Percentiles rank a stretch among this genome's conserved stretches.
phyloP scores from a whole-genome alignment of 2,797 vertebrate genomes.

The Sebastiscus tertius region DNA sequence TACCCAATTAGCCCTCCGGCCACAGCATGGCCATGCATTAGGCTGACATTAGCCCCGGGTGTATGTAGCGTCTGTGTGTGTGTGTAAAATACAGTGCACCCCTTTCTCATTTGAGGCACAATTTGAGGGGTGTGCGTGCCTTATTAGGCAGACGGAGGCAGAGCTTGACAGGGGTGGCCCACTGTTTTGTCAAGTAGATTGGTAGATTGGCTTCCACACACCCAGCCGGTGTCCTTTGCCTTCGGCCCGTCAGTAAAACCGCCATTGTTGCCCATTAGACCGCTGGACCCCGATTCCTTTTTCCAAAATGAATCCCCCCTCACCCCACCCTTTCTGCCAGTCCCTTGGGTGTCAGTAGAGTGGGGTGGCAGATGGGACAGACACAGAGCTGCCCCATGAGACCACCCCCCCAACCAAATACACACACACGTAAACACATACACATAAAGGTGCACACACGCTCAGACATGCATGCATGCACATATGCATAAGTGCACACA shows the following conservation, averaged over 20 bases:
- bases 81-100: slow-evolving; percentile 68
- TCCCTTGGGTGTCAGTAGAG: slow-evolving; percentile 86
- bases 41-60: slow-evolving; percentile 78
- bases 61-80: slow-evolving; percentile 57
- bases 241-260: slow-evolving; percentile 72
- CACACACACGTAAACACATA: slow-evolving; percentile 38
- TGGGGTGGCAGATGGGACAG: slow-evolving; percentile 87
- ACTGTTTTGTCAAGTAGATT: slow-evolving; percentile 79
- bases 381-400: slow-evolving; percentile 85
- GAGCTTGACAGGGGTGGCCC: slow-evolving; percentile 67
- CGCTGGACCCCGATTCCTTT: slow-evolving; percentile 74
- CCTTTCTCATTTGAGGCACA: slow-evolving; percentile 66
- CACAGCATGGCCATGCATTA: slow-evolving; percentile 81
- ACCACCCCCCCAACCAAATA: slow-evolving; percentile 58
- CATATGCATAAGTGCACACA: slow-evolving; percentile 47
- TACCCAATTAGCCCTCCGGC: slow-evolving; percentile 84
- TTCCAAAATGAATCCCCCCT: slow-evolving; percentile 77
- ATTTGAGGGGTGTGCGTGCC: slow-evolving; percentile 73
- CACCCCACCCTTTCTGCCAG: slow-evolving; percentile 72
- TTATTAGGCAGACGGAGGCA: slow-evolving; percentile 72
- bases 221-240: slow-evolving; percentile 70
- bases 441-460: slow-evolving; percentile 28
- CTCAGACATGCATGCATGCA: slow-evolving; percentile 54
- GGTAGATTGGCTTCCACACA: slow-evolving; percentile 75
- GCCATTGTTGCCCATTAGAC: slow-evolving; percentile 81